Conservation (phyloP, 2,797 vertebrate species). For the Silurus aristotelis region DNA sequence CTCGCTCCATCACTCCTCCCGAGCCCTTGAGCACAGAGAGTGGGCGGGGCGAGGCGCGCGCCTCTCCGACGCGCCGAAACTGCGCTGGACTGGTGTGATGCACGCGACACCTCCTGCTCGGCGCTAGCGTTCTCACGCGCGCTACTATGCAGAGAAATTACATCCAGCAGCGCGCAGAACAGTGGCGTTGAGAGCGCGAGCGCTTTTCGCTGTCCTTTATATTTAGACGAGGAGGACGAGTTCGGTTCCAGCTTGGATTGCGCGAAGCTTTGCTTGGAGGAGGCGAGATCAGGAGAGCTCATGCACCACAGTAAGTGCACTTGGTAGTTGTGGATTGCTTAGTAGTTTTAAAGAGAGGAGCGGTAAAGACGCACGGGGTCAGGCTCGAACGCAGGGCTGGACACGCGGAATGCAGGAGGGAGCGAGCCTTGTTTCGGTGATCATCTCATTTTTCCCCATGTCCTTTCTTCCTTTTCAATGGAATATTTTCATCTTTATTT, state of each 20-base stretch:
- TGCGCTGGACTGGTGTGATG: conserved; percentile 60
- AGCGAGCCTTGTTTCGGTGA: neutral
- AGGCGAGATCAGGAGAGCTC: conserved; percentile 54
- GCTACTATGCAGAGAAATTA: neutral
- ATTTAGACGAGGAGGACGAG: neutral
- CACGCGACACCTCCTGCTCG: conserved; percentile 66
- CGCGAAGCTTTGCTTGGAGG: conserved; percentile 52
- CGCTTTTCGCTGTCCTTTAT: neutral
- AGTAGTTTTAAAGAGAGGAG: conserved; percentile 32
- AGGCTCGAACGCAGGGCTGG: neutral
- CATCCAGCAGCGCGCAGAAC: neutral
- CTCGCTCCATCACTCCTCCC: conserved; percentile 34
- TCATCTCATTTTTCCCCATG: neutral
- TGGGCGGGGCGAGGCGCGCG: conserved; percentile 57
- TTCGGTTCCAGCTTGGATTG: conserved; percentile 76
- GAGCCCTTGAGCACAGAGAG: conserved; percentile 46
- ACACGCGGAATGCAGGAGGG: neutral
- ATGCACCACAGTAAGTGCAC: conserved; percentile 70
- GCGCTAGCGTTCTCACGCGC: conserved; percentile 45
- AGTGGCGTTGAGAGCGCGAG: neutral
- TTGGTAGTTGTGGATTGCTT: conserved; percentile 59
- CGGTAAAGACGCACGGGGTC: neutral
- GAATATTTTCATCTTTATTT: neutral
- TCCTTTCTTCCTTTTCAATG: neutral
- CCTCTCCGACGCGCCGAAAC: conserved; percentile 54